phyloP scores from a whole-genome alignment of 2,113 vertebrate species.

The Saccopteryx bilineata region DNA sequence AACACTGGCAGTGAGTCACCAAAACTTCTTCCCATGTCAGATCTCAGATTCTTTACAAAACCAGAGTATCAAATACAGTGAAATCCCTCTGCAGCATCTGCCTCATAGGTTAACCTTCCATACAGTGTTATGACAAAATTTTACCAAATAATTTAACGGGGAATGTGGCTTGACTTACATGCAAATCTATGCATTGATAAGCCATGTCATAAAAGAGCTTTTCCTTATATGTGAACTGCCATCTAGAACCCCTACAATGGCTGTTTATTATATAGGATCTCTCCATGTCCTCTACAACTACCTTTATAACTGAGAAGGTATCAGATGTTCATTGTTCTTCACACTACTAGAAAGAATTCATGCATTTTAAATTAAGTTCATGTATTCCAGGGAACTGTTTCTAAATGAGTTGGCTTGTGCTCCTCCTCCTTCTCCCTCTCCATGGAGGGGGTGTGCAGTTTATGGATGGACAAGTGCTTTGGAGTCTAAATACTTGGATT shows the following conservation, averaged over 20 bases:
- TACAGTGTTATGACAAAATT: neutral
- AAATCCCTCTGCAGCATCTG: neutral
- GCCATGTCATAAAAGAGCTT: neutral
- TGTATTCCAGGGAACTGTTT: neutral
- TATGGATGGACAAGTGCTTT: neutral
- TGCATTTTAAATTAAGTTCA: neutral
- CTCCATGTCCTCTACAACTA: neutral
- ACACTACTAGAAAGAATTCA: neutral
- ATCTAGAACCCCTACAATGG: neutral
- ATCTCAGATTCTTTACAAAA: neutral
- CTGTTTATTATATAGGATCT: neutral
- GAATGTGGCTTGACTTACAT: neutral
- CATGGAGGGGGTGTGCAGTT: accelerated
- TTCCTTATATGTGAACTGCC: neutral
- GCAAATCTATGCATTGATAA: neutral
- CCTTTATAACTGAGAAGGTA: neutral
- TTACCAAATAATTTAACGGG: neutral
- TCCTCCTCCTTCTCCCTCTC: neutral
- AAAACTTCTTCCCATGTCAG: constrained; percentile 18
- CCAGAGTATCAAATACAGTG: neutral
- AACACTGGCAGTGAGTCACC: neutral
- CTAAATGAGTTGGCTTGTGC: neutral
- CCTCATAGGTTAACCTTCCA: neutral
- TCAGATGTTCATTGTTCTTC: neutral
- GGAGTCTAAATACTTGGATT: neutral